These are phyloP conservation scores for Paramormyrops hopkinsi DNA, from an alignment of 2,797 vertebrate species.

Conservation along the genomic window DNA sequence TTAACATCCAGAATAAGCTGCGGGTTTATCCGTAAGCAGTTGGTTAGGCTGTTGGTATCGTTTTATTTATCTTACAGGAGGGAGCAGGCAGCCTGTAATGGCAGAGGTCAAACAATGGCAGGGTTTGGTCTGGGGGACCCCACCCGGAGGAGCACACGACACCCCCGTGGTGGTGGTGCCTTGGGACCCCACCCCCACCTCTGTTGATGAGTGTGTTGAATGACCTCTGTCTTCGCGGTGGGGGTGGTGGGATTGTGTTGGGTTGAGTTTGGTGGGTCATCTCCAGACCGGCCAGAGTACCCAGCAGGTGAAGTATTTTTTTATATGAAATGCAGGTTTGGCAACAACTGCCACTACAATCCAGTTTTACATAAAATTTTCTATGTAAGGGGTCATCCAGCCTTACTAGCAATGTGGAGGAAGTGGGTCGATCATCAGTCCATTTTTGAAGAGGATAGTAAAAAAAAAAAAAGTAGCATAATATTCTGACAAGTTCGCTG, in stretches of 20 bases:
- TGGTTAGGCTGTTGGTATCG: neutral
- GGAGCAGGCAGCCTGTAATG: conserved; percentile 43
- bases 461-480: neutral
- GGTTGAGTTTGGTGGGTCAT: neutral
- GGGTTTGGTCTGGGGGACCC: conserved; percentile 68
- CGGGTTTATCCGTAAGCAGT: neutral
- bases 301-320: neutral
- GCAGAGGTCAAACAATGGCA: conserved; percentile 67
- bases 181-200: conserved; percentile 8
- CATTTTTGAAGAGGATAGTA: neutral
- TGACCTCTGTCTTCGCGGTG: conserved; percentile 66
- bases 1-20: neutral
- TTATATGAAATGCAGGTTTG: neutral
- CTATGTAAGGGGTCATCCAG: conserved; percentile 47
- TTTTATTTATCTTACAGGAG: neutral
- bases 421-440: neutral
- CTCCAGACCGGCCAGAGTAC: neutral
- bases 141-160: conserved; percentile 32
- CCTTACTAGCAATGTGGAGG: conserved; percentile 16
- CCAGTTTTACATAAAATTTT: neutral
- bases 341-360: neutral
- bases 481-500: neutral
- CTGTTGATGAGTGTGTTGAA: conserved; percentile 44
- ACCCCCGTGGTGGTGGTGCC: conserved; percentile 32
- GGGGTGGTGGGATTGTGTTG: conserved; percentile 63